Evolutionary conservation across 2,888 invertebrate species (phyloP).

Genomic region (Cheiracanthium punctorium): DNA sequence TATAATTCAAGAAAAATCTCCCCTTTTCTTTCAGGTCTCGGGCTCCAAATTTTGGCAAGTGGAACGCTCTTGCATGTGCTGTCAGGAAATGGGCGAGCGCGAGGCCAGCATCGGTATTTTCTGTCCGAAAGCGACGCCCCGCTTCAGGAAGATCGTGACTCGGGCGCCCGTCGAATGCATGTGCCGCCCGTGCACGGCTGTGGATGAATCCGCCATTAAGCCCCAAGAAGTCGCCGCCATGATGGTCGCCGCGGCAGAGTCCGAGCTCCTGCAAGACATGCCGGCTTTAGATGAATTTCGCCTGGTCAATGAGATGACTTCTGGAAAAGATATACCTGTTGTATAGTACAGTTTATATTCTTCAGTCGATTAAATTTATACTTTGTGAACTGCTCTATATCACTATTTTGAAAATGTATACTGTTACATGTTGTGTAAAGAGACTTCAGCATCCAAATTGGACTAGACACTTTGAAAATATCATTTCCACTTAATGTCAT

Average conservation of each 20-base stretch:
- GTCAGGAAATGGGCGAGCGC: constrained; percentile 93
- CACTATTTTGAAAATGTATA: no score
- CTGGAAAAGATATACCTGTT: constrained; percentile 49
- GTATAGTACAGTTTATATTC: no score
- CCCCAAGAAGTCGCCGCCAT: constrained; percentile 85
- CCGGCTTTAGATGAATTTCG: constrained; percentile 29
- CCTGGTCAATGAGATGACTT: constrained; percentile 31
- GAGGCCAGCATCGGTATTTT: constrained; percentile 91
- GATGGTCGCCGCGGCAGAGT: neutral
- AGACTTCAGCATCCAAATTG: no score
- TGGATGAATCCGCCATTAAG: constrained; percentile 90
- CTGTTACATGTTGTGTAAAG: no score
- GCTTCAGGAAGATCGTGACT: constrained; percentile 85
- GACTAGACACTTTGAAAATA: no score
- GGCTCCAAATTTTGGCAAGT: constrained; percentile 97
- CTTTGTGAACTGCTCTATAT: no score
- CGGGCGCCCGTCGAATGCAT: constrained; percentile 94
- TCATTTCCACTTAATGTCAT: no score
- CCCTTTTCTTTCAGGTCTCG: constrained; percentile 83
- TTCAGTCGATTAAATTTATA: no score
- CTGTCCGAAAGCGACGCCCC: constrained; percentile 91
- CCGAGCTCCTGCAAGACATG: constrained; percentile 28
- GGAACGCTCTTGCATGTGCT: constrained; percentile 96
- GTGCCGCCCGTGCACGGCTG: constrained; percentile 92
- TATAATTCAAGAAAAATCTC: no score